A percentile compares a stretch with the other conserved stretches of the same genome.
phyloP scores from a whole-genome alignment of 2,113 vertebrate genomes.

The Tricholaema leucomelas region DNA sequence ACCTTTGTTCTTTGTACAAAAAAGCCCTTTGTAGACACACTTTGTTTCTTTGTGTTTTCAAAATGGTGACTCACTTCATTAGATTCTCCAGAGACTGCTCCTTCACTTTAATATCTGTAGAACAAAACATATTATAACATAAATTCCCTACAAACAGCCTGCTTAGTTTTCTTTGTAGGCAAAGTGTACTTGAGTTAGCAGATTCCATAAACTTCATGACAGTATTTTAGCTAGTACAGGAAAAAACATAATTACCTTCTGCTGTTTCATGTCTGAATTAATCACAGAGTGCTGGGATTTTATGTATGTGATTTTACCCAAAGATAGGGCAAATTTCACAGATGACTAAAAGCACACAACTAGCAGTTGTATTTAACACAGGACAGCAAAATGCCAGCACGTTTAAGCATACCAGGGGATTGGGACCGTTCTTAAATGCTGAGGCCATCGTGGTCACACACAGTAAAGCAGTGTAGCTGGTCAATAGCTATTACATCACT shows the following conservation, averaged over 20 bases:
- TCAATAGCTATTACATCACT: background rate
- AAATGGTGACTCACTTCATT: slow-evolving; percentile 85
- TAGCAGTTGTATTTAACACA: background rate
- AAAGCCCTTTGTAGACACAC: background rate
- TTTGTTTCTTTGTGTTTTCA: background rate
- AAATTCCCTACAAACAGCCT: background rate
- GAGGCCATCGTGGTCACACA: background rate
- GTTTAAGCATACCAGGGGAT: background rate
- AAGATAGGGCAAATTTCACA: background rate
- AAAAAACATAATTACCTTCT: background rate
- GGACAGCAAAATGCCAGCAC: background rate
- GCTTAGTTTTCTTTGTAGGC: background rate
- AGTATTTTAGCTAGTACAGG: background rate
- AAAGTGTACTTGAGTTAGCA: background rate
- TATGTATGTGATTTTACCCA: background rate
- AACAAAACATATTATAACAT: slow-evolving; percentile 13
- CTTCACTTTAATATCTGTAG: slow-evolving; percentile 94
- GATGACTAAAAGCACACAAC: background rate
- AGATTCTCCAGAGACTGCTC: slow-evolving; percentile 96
- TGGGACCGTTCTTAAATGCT: background rate
- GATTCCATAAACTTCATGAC: background rate
- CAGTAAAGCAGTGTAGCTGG: background rate
- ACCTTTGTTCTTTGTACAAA: background rate
- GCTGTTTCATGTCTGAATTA: background rate
- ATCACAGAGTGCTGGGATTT: background rate